Evolutionary conservation across 2,113 vertebrate species (phyloP).

Genomic region (Cebus imitator): DNA sequence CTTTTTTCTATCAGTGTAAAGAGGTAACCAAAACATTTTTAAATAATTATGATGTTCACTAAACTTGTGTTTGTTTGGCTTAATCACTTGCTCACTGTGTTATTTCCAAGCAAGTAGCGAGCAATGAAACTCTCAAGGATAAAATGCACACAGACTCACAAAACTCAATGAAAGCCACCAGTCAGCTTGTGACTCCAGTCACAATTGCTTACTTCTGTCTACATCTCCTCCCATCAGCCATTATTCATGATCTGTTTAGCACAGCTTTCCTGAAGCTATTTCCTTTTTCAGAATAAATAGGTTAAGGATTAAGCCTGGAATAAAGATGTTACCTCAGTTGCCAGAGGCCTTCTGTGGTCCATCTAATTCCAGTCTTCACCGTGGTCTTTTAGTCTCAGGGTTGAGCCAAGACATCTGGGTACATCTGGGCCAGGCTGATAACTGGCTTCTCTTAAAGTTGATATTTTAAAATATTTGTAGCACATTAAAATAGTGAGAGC

Average conservation of each 20-base stretch:
- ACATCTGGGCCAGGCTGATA: background rate
- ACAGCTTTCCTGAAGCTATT: background rate
- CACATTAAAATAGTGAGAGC: background rate
- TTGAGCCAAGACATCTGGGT: background rate
- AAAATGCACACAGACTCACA: background rate
- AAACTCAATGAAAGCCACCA: background rate
- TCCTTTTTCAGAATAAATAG: background rate
- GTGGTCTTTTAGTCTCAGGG: background rate
- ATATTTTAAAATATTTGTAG: background rate
- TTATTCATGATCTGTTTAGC: background rate
- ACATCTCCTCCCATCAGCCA: background rate
- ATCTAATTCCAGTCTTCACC: background rate
- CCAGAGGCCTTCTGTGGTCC: background rate
- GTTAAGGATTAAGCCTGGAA: background rate
- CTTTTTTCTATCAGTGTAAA: background rate
- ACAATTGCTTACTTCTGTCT: background rate
- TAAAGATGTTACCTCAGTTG: background rate
- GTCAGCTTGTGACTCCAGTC: background rate
- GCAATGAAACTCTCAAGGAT: background rate
- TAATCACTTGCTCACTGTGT: background rate
- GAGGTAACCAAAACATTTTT: background rate
- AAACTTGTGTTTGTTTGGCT: background rate
- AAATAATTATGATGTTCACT: background rate
- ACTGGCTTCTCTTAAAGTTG: background rate
- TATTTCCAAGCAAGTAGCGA: background rate